Conservation (phyloP, 2,888 invertebrate genomes). For the Keiferia lycopersicella region DNA sequence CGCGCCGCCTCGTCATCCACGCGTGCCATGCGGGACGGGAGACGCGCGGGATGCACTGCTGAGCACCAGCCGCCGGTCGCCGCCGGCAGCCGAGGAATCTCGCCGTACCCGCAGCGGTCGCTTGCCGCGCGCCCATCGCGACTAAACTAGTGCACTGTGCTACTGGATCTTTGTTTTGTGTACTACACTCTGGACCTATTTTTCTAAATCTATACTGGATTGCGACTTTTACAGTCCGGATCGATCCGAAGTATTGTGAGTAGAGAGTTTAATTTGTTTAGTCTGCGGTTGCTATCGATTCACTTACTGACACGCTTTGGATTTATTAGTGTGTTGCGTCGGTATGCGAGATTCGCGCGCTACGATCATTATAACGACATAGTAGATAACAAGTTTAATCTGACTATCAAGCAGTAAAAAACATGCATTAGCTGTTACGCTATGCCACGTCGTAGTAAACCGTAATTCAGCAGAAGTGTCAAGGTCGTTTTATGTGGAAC, state of each 20-base stretch:
- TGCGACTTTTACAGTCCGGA: slow-evolving; percentile 27
- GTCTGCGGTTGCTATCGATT: slow-evolving; percentile 58
- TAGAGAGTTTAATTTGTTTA: neutral
- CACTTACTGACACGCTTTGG: slow-evolving; percentile 43
- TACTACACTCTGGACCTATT: slow-evolving; percentile 39
- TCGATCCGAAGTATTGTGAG: slow-evolving; percentile 18
- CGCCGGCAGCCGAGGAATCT: slow-evolving; percentile 29
- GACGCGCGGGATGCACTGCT: slow-evolving; percentile 66
- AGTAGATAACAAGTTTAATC: slow-evolving; percentile 73
- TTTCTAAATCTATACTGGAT: slow-evolving; percentile 32
- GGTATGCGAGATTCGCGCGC: slow-evolving; percentile 41
- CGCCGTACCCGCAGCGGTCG: slow-evolving; percentile 37
- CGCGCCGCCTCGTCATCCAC: slow-evolving; percentile 64
- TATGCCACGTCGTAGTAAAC: slow-evolving; percentile 46
- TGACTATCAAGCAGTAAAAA: slow-evolving; percentile 69
- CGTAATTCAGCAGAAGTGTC: slow-evolving; percentile 52
- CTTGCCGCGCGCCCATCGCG: slow-evolving; percentile 3
- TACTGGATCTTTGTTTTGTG: slow-evolving; percentile 63
- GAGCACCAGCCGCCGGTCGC: slow-evolving; percentile 44
- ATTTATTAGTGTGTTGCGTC: slow-evolving; percentile 33
- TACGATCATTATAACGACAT: slow-evolving; percentile 63
- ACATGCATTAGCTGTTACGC: slow-evolving; percentile 68
- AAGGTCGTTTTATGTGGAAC: slow-evolving; percentile 53
- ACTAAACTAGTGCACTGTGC: slow-evolving; percentile 57
- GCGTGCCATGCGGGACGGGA: slow-evolving; percentile 60